These are phyloP conservation scores for Drosophila mayri DNA, from an alignment of 1,140 invertebrate species.

Conservation along the genomic window DNA sequence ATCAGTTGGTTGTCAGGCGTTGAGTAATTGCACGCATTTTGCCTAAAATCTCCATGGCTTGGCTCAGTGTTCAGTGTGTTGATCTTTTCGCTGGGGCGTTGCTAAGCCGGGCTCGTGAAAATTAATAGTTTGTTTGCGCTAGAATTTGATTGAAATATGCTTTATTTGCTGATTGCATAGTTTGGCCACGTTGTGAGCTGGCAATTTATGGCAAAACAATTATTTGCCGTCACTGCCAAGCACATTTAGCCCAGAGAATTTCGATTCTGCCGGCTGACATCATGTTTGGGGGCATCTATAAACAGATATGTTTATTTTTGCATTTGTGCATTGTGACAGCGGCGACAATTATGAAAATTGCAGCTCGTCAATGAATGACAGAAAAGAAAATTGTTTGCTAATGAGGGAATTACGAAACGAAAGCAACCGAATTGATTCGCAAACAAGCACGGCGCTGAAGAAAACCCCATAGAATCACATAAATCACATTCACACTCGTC, in stretches of 20 bases:
- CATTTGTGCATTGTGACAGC: conserved; percentile 23
- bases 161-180: conserved; percentile 55
- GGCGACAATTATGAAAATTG: conserved; percentile 66
- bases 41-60: conserved; percentile 47
- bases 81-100: conserved; percentile 42
- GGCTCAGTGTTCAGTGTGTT: conserved; percentile 39
- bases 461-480: conserved; percentile 67
- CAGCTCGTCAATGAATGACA: conserved; percentile 39
- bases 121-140: conserved; percentile 63
- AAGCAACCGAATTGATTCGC: conserved; percentile 49
- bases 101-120: conserved; percentile 34
- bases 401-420: conserved; percentile 61
- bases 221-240: conserved; percentile 63
- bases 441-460: conserved; percentile 31
- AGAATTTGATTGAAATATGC: conserved; percentile 61
- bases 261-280: conserved; percentile 52
- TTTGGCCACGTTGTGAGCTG: conserved; percentile 23
- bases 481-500: conserved; percentile 69
- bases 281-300: conserved; percentile 28
- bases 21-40: conserved; percentile 67
- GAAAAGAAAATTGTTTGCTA: conserved; percentile 55
- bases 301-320: conserved; percentile 48
- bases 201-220: conserved; percentile 60
- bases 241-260: conserved; percentile 11
- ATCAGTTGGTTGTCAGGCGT: conserved; percentile 68